phyloP scores from a whole-genome alignment of 2,888 invertebrate species.

The Frankliniella intonsa region DNA sequence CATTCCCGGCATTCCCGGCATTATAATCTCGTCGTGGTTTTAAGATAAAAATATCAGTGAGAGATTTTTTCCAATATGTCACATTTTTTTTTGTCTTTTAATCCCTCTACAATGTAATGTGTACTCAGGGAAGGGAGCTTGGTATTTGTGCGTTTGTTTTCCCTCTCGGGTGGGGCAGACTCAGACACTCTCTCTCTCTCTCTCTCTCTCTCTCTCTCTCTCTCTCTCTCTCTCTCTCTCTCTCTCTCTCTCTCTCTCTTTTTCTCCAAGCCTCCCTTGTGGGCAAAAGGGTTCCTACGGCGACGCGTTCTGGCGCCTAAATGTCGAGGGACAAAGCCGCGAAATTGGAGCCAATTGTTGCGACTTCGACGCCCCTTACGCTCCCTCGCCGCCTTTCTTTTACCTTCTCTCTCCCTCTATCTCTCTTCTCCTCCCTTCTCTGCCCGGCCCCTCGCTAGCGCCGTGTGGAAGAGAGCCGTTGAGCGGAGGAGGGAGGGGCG shows the following conservation, averaged over 20 bases:
- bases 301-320: background rate
- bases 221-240: background rate
- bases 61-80: no score
- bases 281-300: background rate
- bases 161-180: no score
- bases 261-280: background rate
- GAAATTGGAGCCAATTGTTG: constrained; percentile 26
- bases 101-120: no score
- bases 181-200: background rate
- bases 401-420: background rate
- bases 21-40: no score
- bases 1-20: no score
- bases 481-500: background rate
- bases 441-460: background rate
- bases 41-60: no score
- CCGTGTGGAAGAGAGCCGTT: background rate
- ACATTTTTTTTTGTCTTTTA: no score
- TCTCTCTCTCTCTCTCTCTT: background rate
- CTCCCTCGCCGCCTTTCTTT: background rate
- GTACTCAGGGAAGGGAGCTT: no score
- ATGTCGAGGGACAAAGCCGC: constrained; percentile 13
- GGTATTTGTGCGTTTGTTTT: no score
- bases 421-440: background rate
- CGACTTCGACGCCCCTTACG: background rate
- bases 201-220: constrained; percentile 1